Conservation (phyloP, 2,888 invertebrate genomes). For the Nemapogon koenigi region DNA sequence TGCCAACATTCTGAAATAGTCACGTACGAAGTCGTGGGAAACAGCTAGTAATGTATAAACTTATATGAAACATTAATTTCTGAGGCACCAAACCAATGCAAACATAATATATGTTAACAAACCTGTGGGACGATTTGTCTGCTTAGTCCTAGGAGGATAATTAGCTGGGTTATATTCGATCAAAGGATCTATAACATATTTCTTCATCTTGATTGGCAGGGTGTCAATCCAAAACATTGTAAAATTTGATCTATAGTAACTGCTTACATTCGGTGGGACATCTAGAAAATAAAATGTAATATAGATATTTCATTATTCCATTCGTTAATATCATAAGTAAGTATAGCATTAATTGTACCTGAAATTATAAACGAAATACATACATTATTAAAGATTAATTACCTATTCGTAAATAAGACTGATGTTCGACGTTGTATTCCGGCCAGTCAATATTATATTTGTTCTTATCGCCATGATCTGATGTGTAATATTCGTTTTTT, state of each 20-base stretch:
- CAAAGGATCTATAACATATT: slow-evolving; percentile 46
- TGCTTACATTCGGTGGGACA: slow-evolving; percentile 74
- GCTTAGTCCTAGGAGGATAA: no score
- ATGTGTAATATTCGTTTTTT: slow-evolving; percentile 64
- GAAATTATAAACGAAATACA: no score
- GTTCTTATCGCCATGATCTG: slow-evolving; percentile 71
- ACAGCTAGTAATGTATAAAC: no score
- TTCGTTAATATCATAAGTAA: background rate
- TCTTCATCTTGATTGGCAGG: slow-evolving; percentile 75
- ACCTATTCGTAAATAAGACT: slow-evolving; percentile 82
- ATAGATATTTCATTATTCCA: background rate
- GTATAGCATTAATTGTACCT: background rate
- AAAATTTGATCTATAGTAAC: slow-evolving; percentile 78
- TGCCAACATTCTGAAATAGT: no score
- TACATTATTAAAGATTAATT: slow-evolving; percentile 36
- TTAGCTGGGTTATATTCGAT: slow-evolving; percentile 25
- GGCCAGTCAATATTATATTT: slow-evolving; percentile 83
- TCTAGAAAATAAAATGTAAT: slow-evolving; percentile 52
- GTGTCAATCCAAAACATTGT: slow-evolving; percentile 86
- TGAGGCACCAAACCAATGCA: no score
- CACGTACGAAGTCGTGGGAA: no score
- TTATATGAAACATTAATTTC: no score
- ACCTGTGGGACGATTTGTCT: no score
- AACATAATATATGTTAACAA: no score
- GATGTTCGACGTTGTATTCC: slow-evolving; percentile 75